Conservation (phyloP, 1,140 invertebrate genomes). For the Lasioglossum albipes region DNA sequence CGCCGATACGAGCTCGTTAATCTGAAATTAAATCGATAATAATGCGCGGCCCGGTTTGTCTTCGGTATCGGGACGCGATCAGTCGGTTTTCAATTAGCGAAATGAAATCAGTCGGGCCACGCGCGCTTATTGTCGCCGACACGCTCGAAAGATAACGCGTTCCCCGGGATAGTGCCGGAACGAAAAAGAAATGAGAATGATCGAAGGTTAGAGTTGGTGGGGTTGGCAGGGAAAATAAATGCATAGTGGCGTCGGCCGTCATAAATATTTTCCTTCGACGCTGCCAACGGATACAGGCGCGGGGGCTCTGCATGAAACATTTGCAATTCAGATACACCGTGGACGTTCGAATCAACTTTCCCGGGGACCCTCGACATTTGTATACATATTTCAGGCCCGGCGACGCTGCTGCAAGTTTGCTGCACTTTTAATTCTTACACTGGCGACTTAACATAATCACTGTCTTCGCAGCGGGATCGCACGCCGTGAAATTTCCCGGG, state of each 20-base stretch:
- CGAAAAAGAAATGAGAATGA: background rate
- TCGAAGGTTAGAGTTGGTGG: too few relatives aligned
- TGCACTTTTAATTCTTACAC: background rate
- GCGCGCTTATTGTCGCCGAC: background rate
- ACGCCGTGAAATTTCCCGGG: background rate
- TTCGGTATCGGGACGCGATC: slow-evolving; percentile 3
- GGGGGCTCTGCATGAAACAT: slow-evolving; percentile 7
- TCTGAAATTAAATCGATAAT: slow-evolving; percentile 17
- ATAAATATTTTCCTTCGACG: slow-evolving; percentile 32
- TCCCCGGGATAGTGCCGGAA: background rate
- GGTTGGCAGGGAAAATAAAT: background rate
- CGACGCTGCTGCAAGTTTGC: too few relatives aligned
- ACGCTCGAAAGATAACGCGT: background rate
- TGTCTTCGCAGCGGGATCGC: too few relatives aligned
- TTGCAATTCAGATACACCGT: slow-evolving; percentile 31
- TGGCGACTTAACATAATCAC: background rate
- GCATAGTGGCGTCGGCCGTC: background rate
- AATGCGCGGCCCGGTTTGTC: slow-evolving; percentile 4
- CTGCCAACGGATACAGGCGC: slow-evolving; percentile 12
- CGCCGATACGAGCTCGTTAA: slow-evolving; percentile 14
- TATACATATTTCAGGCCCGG: slow-evolving; percentile 19
- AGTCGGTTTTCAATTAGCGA: slow-evolving; percentile 41
- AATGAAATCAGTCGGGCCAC: slow-evolving; percentile 21
- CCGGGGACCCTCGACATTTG: background rate
- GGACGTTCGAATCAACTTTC: slow-evolving; percentile 23